These are phyloP conservation scores for Lumbricus terrestris DNA, from an alignment of 2,888 invertebrate genomes.

Conservation along the genomic window DNA sequence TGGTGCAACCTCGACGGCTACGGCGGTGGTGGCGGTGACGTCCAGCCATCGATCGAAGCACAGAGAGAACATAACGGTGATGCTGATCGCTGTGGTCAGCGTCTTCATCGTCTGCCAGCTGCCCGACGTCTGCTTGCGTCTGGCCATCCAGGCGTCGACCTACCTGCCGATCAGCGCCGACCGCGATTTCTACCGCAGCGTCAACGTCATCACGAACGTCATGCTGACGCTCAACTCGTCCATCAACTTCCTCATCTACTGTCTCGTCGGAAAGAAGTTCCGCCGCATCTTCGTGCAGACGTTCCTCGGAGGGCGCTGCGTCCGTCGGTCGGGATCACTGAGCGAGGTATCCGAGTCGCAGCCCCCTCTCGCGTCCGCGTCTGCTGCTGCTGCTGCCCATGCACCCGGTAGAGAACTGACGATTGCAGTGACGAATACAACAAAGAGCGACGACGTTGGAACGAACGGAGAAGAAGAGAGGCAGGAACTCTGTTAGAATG, in stretches of 20 bases:
- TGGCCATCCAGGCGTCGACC: slow-evolving; percentile 16
- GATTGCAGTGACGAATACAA: neutral
- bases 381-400: too few species aligned
- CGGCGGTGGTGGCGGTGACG: neutral
- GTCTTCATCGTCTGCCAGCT: slow-evolving; percentile 32
- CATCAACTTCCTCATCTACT: slow-evolving; percentile 41
- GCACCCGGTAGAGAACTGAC: neutral
- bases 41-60: slow-evolving; percentile 32
- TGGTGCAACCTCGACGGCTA: neutral
- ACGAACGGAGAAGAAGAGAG: neutral
- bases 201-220: slow-evolving; percentile 32
- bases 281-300: slow-evolving; percentile 27
- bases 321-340: neutral
- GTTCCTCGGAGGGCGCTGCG: neutral
- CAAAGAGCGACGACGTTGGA: too few species aligned
- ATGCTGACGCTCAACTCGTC: slow-evolving; percentile 40
- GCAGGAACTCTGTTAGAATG: neutral
- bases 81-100: slow-evolving; percentile 32
- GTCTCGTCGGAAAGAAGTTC: slow-evolving; percentile 28
- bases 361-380: neutral
- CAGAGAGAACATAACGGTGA: slow-evolving; percentile 23
- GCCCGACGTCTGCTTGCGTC: slow-evolving; percentile 30
- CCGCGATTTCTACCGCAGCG: neutral
- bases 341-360: neutral
- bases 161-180: neutral